phyloP scores from a whole-genome alignment of 2,797 vertebrate species.

The Macropus fuliginosus region DNA sequence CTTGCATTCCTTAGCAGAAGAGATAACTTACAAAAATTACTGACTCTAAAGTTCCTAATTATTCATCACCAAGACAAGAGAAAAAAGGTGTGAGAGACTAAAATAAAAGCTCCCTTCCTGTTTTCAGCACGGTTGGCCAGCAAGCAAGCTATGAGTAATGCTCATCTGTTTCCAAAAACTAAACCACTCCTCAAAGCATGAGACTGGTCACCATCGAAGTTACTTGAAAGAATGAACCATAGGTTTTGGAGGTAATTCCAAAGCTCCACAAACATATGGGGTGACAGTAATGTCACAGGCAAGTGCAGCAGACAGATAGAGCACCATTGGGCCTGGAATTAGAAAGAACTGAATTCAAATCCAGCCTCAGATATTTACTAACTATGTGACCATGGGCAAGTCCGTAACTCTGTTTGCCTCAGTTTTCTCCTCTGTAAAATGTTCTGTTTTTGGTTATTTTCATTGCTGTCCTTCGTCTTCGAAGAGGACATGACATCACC shows the following conservation, averaged over 20 bases:
- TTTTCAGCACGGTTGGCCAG: background rate
- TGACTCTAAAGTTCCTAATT: constrained; percentile 25
- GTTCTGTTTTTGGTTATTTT: too few species aligned
- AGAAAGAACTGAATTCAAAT: background rate
- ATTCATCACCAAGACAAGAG: background rate
- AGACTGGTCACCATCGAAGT: background rate
- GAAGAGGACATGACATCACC: too few species aligned
- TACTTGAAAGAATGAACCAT: background rate
- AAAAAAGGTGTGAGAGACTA: background rate
- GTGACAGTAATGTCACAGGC: background rate
- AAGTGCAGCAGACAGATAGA: background rate
- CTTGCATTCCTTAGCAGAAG: background rate
- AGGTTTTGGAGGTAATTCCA: background rate
- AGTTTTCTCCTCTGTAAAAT: constrained; percentile 15
- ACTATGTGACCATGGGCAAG: background rate
- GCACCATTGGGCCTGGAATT: background rate
- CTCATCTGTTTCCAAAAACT: background rate
- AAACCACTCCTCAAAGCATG: background rate
- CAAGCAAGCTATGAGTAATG: background rate
- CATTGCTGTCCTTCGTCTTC: too few species aligned
- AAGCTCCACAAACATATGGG: background rate
- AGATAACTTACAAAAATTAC: background rate
- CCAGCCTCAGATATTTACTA: background rate
- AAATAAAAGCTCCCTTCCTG: constrained; percentile 15
- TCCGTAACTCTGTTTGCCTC: background rate